These are phyloP conservation scores for Lynx canadensis DNA, from an alignment of 2,113 vertebrate species.

Conservation along the genomic window DNA sequence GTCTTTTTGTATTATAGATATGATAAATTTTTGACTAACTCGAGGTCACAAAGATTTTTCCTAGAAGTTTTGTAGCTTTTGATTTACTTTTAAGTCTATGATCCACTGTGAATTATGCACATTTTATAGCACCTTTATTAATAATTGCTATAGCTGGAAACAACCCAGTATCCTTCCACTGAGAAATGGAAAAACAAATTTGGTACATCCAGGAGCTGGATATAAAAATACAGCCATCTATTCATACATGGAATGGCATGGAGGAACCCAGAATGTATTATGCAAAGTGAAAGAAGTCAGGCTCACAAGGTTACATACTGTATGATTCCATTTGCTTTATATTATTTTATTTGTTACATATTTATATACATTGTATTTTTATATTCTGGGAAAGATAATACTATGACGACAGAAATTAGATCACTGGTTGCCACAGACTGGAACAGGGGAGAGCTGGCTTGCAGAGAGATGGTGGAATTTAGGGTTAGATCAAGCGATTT, in stretches of 20 bases:
- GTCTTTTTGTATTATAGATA: background rate
- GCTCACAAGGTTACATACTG: background rate
- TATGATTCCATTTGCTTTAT: background rate
- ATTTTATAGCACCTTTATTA: background rate
- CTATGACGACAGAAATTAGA: background rate
- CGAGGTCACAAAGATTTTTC: background rate
- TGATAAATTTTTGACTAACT: background rate
- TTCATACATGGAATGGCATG: background rate
- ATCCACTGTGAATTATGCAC: background rate
- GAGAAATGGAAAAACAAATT: background rate
- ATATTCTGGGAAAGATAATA: background rate
- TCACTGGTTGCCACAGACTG: background rate
- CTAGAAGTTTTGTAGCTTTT: background rate
- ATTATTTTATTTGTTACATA: background rate
- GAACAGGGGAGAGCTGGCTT: background rate
- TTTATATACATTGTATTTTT: background rate
- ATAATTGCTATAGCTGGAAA: background rate
- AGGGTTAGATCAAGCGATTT: background rate
- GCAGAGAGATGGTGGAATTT: background rate
- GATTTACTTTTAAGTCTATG: background rate
- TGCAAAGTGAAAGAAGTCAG: background rate
- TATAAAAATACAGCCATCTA: background rate
- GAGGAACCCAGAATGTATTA: background rate
- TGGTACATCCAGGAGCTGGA: background rate
- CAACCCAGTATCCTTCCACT: background rate